Percentiles rank a stretch among this genome's conserved stretches.
Conservation (phyloP, 2,113 vertebrate genomes). For the Cryptoleucopteryx plumbea region DNA sequence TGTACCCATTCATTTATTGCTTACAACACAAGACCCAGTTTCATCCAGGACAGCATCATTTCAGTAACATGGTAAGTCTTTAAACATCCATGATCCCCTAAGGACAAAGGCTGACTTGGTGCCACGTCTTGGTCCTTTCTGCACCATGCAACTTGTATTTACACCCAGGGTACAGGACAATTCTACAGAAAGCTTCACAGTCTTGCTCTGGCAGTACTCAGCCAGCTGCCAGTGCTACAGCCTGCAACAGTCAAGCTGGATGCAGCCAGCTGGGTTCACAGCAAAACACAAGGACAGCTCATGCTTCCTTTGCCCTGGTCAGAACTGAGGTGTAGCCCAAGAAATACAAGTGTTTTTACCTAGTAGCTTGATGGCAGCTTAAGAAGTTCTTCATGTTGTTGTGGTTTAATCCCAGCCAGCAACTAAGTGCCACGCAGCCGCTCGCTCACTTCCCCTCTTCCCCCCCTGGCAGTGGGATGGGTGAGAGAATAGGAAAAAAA, state of each 20-base stretch:
- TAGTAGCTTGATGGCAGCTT: not conserved
- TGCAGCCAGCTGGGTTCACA: rapidly evolving
- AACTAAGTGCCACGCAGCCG: too few relatives aligned
- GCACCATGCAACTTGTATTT: not conserved
- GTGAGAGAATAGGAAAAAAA: too few relatives aligned
- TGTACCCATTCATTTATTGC: not conserved
- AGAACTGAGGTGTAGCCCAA: not conserved
- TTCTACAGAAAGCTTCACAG: not conserved
- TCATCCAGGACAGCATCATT: not conserved
- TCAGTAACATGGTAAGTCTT: not conserved
- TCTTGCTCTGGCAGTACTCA: not conserved
- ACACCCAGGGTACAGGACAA: not conserved
- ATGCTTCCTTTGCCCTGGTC: not conserved
- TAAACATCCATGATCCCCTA: not conserved
- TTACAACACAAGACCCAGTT: not conserved
- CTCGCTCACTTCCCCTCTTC: too few relatives aligned
- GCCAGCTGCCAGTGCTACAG: not conserved
- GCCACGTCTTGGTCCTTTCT: not conserved
- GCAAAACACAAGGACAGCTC: not conserved
- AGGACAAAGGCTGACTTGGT: not conserved
- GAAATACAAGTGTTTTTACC: not conserved
- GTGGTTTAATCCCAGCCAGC: too few relatives aligned
- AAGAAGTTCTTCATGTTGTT: not conserved
- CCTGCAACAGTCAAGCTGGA: not conserved
- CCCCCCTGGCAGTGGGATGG: too few relatives aligned